phyloP scores from a whole-genome alignment of 2,888 invertebrate genomes.

The Drepana falcataria region DNA sequence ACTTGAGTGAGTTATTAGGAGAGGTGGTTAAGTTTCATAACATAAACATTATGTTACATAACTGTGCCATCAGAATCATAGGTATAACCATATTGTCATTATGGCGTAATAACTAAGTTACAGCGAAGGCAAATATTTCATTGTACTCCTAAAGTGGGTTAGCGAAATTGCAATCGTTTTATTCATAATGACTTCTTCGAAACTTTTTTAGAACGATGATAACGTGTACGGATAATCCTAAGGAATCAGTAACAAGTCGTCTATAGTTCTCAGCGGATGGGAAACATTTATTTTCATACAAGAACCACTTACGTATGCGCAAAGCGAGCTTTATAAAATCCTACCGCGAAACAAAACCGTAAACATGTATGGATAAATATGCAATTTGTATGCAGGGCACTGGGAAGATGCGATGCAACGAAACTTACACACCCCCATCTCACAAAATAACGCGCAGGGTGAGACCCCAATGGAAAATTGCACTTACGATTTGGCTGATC shows the following conservation, averaged over 20 bases:
- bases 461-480: conserved; percentile 13
- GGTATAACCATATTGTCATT: conserved; percentile 19
- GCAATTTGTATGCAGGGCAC: conserved; percentile 42
- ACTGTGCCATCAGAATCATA: conserved; percentile 20
- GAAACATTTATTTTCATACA: not conserved
- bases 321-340: conserved; percentile 21
- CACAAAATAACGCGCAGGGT: conserved; percentile 11
- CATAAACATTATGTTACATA: conserved; percentile 24
- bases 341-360: conserved; percentile 33
- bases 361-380: conserved; percentile 39
- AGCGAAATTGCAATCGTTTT: conserved; percentile 12
- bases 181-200: conserved; percentile 4
- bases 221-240: not conserved
- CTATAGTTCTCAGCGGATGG: not conserved
- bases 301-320: conserved; percentile 22
- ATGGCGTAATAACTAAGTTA: conserved; percentile 8
- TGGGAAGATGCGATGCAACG: conserved; percentile 28
- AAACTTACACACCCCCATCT: conserved; percentile 12
- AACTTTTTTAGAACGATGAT: not conserved
- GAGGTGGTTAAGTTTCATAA: conserved; percentile 18
- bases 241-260: not conserved
- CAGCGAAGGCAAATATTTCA: conserved; percentile 11
- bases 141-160: conserved; percentile 19
- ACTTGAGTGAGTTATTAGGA: conserved; percentile 6
- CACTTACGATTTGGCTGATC: conserved; percentile 83